Percentiles rank a stretch among this genome's conserved stretches.
These are phyloP conservation scores for Tauraco erythrolophus DNA, from an alignment of 2,113 vertebrate genomes.

Conservation along the genomic window DNA sequence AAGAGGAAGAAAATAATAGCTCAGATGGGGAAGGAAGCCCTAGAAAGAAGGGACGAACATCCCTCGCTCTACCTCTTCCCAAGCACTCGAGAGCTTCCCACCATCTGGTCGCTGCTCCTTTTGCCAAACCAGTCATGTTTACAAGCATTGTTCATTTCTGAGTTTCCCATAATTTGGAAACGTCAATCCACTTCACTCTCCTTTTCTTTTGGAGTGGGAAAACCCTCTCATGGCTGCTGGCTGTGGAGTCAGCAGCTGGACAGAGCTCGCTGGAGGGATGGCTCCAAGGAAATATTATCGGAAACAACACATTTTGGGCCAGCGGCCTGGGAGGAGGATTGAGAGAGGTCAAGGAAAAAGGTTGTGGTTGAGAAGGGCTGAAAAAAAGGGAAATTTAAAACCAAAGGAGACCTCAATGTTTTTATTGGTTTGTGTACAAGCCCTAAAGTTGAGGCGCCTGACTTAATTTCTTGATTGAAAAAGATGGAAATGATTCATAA, in stretches of 20 bases:
- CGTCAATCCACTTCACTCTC: neutral
- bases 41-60: neutral
- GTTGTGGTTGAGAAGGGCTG: neutral
- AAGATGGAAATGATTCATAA: neutral
- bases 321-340: neutral
- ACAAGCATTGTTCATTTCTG: neutral
- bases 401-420: neutral
- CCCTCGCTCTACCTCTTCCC: neutral
- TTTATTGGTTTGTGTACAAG: neutral
- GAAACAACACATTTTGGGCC: neutral
- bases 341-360: neutral
- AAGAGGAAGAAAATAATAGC: neutral
- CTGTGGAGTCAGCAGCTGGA: conserved; percentile 26
- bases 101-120: neutral
- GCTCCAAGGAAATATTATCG: neutral
- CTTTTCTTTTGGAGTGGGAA: neutral
- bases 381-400: neutral
- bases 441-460: neutral
- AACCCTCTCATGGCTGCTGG: neutral
- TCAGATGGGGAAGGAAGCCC: neutral
- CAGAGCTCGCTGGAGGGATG: neutral
- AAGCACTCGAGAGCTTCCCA: neutral
- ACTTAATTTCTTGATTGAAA: neutral
- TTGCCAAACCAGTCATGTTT: neutral
- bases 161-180: neutral